These are phyloP conservation scores for Drosophila albomicans DNA, from an alignment of 1,140 invertebrate genomes.

Conservation along the genomic window DNA sequence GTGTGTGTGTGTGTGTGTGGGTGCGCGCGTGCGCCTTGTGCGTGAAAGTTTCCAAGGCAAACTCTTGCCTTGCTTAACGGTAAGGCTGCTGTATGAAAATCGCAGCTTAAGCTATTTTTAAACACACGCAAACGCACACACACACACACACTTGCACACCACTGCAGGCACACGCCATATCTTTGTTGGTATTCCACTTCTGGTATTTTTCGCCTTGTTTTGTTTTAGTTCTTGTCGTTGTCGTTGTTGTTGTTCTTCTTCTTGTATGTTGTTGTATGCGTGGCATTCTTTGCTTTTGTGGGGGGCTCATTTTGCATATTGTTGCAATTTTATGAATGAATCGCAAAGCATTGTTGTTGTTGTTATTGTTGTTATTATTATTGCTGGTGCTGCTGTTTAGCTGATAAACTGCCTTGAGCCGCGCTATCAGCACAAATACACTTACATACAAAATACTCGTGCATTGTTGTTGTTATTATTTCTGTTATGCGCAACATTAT, in stretches of 20 bases:
- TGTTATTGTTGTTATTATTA: constrained; percentile 28
- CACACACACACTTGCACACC: constrained; percentile 5
- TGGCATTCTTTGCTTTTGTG: constrained; percentile 28
- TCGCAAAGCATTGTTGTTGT: constrained; percentile 44
- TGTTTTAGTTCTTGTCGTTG: not conserved
- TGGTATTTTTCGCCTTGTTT: constrained; percentile 1
- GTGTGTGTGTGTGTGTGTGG: constrained; percentile 28
- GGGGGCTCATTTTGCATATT: constrained; percentile 45
- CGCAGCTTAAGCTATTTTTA: constrained; percentile 38
- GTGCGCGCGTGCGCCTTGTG: constrained; percentile 26
- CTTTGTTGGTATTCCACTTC: constrained; percentile 17
- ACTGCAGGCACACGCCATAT: constrained; percentile 7
- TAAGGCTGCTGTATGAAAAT: constrained; percentile 12
- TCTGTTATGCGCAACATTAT: constrained; percentile 48
- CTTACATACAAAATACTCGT: constrained; percentile 3
- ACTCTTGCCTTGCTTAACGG: constrained; percentile 22
- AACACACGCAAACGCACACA: constrained; percentile 7
- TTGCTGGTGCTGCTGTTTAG: constrained; percentile 41
- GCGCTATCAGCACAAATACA: constrained; percentile 46
- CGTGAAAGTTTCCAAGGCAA: constrained; percentile 6
- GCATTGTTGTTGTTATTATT: constrained; percentile 37
- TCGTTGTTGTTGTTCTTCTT: not conserved
- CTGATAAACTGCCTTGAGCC: constrained; percentile 76
- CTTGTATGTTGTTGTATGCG: constrained; percentile 6
- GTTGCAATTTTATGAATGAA: constrained; percentile 73